These are phyloP conservation scores for Heliconius charithonia DNA, from an alignment of 2,888 invertebrate species.

Conservation along the genomic window DNA sequence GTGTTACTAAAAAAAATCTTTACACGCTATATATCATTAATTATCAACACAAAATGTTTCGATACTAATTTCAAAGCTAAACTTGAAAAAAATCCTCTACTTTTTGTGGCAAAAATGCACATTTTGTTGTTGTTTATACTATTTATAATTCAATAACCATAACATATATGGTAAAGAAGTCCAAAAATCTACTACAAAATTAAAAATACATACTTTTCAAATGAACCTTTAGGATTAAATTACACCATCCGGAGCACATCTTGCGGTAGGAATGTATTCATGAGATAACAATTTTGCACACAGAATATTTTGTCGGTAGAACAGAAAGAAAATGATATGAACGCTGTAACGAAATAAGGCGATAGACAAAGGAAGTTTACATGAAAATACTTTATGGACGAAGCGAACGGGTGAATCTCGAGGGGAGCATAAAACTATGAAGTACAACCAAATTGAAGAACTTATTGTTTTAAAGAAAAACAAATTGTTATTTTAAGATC, in stretches of 20 bases:
- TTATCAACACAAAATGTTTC: too few species aligned
- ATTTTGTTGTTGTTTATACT: too few species aligned
- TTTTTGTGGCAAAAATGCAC: background rate
- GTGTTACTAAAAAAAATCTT: too few species aligned
- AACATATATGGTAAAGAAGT: too few species aligned
- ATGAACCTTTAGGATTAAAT: background rate
- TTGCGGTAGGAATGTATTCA: background rate
- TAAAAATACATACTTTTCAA: background rate
- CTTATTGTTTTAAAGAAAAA: slow-evolving; percentile 19
- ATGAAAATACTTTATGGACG: slow-evolving; percentile 33
- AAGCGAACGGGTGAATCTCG: slow-evolving; percentile 32
- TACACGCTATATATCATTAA: too few species aligned
- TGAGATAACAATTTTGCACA: slow-evolving; percentile 4
- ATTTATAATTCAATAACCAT: too few species aligned
- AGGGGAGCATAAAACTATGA: slow-evolving; percentile 33
- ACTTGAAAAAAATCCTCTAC: too few species aligned
- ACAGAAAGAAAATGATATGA: slow-evolving; percentile 13
- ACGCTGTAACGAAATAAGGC: slow-evolving; percentile 24
- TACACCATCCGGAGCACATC: background rate
- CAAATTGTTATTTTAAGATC: background rate
- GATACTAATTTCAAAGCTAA: too few species aligned
- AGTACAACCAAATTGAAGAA: slow-evolving; percentile 32
- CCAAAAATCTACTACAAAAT: too few species aligned
- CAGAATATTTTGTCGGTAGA: slow-evolving; percentile 1
- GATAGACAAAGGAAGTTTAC: slow-evolving; percentile 36